Conservation (phyloP, 2,113 vertebrate species). For the Ovis aries region ARS-UI_Ramb_v3.0 NC_056055.1:161597501-161598000, state of each 20-base stretch:
- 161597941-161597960: background rate
- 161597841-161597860: background rate
- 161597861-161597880: background rate
- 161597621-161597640: background rate
- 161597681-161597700: background rate
- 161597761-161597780: background rate
- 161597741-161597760: background rate
- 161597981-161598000: background rate
- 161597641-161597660: background rate
- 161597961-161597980: background rate
- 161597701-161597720: background rate
- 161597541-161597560: background rate
- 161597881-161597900: background rate
- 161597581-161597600: background rate
- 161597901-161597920: background rate
- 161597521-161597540: background rate
- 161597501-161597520: background rate
- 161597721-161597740: background rate
- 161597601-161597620: background rate
- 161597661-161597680: background rate
- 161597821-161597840: background rate
- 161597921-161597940: background rate
- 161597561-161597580: background rate
- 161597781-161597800: background rate
- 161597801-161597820: background rate